Base-by-base conservation (phyloP, 2,888 invertebrate species). In the Lysandra bellargus region DNA sequence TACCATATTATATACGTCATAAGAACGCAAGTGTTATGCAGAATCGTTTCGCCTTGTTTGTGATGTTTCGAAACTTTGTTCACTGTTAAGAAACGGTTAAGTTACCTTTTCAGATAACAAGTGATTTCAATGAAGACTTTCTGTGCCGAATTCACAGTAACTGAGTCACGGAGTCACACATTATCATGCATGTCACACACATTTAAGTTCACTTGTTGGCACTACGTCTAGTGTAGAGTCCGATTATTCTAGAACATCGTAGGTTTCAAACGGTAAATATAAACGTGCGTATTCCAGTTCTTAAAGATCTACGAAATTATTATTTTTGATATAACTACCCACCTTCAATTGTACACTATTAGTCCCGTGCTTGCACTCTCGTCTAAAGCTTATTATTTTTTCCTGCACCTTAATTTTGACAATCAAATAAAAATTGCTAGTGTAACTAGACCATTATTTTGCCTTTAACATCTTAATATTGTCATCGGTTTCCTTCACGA, bases 71-170 rank as follows among this genome's bases (percentile, higher is more conserved):
- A 69, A 69, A 69, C 69, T 64, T 64, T 69, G 69, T 69, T 69
- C 69, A 69, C 69, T 69, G 69, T 69, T 69, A 69, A 69, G 69
- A 69, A 69, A 69, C 69, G 33, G 69, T 69, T 69, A 69, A 69
- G 69, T 69, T 69, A 33, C 69, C 69, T 69, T 69, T 69, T 69
- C 37, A 69, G 69, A 69, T 69, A 69, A 69, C 69, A 69, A 37
- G 69, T 37, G 69, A 69, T 69, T 69, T 69, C 69, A 69, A 69
- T 69, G 69, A 69, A 69, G 69, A 69, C 69, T 69, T 69, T 69
- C 69, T 69, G 69, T 69, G 69, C 33, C 33, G 69, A 69, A 37
- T 69, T 37, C 69, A 69, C 5, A 14, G 33, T 69, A 69, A 33
- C 69, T 69, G 69, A 69, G 69, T 69, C 33, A 69, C 33, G 33